Evolutionary conservation across 2,888 invertebrate genomes (phyloP), one percentile per base, ranked within the genome.

Genomic region (Taenaris catops): DNA sequence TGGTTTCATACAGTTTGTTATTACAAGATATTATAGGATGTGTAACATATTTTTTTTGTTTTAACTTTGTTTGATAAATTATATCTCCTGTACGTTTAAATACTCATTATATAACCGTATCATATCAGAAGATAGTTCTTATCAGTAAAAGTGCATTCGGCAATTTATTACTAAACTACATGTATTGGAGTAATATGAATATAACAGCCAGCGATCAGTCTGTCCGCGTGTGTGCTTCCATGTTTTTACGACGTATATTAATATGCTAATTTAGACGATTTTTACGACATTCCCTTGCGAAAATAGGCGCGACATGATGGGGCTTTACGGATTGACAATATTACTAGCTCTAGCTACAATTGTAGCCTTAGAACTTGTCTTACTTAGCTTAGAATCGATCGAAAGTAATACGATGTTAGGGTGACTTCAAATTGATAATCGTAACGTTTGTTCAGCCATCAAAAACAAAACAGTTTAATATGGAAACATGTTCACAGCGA

Each of bases 151-250:
- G 14, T 33, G 34, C 21, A 32, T 7, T 33, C 35, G 14, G 19
- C 33, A 29, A 23, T 17, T 25, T 31, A 33, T 31, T 39, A 34
- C 19, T 40, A 36, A 36, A 35, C 34, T 44, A 17, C 8, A 3
- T 16, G 16, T 45, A 40, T 25, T 33, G 28, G 21, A 49, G 14
- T 48, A 25, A 11, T 41, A 26, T 34, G 27, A 54, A 51, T 63
- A 62, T 58, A 58, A 59, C 64, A 75, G 63, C 66, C 79, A 78
- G 78, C 74, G 74, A 80, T 64, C 76, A 75, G 78, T 83, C 81
- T 84, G 84, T 84, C 84, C 84, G 81, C 74, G 65, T 73, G 68
- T 74, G 84, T 84, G 84, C 84, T 84, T 84, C 84, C 84, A 84
- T 71, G 72, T 81, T 83, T 83, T 75, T 81, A 81, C 69, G 69